These are phyloP conservation scores for Machimus rusticus DNA, from an alignment of 2,888 invertebrate species.

Conservation along the genomic window DNA sequence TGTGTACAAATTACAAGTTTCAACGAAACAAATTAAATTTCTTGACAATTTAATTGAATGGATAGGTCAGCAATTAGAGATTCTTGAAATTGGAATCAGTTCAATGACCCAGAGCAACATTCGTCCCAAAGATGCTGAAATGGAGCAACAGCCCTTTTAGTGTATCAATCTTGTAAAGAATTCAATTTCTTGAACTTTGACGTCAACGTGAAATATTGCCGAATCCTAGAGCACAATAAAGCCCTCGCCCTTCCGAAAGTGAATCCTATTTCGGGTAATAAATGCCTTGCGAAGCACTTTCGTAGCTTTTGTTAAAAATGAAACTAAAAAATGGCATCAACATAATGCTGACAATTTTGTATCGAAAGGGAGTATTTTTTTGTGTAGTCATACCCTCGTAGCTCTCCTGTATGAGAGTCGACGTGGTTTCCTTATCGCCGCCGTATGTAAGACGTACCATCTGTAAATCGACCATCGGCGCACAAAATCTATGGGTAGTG, in stretches of 20 bases:
- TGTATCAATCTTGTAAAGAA: constrained; percentile 17
- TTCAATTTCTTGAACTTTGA: constrained; percentile 32
- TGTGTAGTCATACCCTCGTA: neutral
- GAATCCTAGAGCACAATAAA: constrained; percentile 19
- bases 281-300: constrained; percentile 34
- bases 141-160: neutral
- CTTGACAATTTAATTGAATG: neutral
- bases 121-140: neutral
- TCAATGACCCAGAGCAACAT: neutral
- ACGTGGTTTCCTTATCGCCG: constrained; percentile 6
- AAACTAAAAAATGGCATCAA: constrained; percentile 37
- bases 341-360: constrained; percentile 41
- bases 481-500: constrained; percentile 6
- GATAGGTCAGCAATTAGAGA: neutral
- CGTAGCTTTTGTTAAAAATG: constrained; percentile 33
- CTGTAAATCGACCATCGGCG: constrained; percentile 14
- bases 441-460: neutral
- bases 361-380: constrained; percentile 33
- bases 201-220: constrained; percentile 26
- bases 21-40: neutral
- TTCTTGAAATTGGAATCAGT: neutral
- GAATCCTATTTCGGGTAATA: constrained; percentile 7
- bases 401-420: neutral
- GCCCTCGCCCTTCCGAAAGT: neutral
- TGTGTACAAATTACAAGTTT: neutral